Base-by-base conservation (phyloP, 2,888 invertebrate species). In the Pristionchus mayeri region DNA sequence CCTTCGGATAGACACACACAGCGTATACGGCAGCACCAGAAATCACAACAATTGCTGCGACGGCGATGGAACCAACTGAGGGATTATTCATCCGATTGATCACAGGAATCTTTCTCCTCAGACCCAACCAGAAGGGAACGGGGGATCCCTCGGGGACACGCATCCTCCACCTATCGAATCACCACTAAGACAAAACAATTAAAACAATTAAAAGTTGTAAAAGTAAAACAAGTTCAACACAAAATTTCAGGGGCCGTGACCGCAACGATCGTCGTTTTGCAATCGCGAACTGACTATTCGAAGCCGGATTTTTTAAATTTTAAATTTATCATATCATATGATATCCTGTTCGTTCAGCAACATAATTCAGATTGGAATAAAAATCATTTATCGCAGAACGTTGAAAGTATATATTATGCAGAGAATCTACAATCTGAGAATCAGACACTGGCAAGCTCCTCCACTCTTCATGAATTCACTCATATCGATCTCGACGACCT, bases 391-490 rank as follows among this genome's bases (percentile, higher is more conserved):
- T 63, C 63, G 63, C 3, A 34, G 63, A 63, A 63, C 63, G 34
- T 34, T 34, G 18, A 34, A 34, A 63, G 18, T 18, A 34, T 18
- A 63, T 34, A 63, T 21, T 63, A 34, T 16, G 18, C 7, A 18
- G 63, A 63, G 34, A 34, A 18, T 71, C 87, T 85, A 92, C n/a
- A 93, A 86, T 86, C 93, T 90, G 30, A 93, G 81, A 21, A 93
- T 90, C 16, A 93, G 85, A 83, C 93, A 93, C 86, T 93, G 93
- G 83, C 92, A 92, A 16, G 93, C 93, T 44, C 93, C 93, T 37
- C 93, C 93, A 83, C 91, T 90, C 87, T 93, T 93, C 91, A 93
- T 91, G 86, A 93, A 93, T 84, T 93, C 93, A 85, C 90, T 90
- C 92, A 93, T 91, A 85, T 92, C 91, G 30, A 88, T 88, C 84